Base-by-base conservation (phyloP, 2,888 invertebrate genomes). In the Emmelina monodactyla region DNA sequence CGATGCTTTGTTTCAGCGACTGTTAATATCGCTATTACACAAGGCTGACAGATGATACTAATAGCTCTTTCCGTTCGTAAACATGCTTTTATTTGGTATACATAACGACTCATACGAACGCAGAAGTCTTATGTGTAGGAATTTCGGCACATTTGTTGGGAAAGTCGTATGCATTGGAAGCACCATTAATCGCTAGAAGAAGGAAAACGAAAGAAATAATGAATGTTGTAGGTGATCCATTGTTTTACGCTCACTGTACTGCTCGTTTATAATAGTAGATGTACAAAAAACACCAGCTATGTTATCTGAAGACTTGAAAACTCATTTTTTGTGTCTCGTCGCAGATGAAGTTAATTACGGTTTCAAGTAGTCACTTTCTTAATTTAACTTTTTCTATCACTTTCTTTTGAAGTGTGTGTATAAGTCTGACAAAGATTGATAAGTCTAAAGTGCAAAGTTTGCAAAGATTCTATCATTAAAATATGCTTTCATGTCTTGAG, bases 1-100 rank as follows among this genome's bases (percentile, higher is more conserved):
- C 11, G 11, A 25, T 19, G 9, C 5, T 9, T 19, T 6, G 9
- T 19, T 66, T 58, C 57, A 63, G 62, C 58, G 69, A 65, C 72
- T 19, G 19, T 19, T 11, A 25, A 9, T 10, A 3, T 3, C 25
- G 11, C 25, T n/a, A 25, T 25, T 25, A 25, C 25, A 4, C n/a
- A 25, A 9, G 4, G 61, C 57, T 71, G 73, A 75, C 65, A 66
- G 62, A 75, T 73, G 66, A 63, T 57, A 58, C 63, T 68, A 68
- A 71, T 71, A 70, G 70, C 60, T 69, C 59, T 56, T 56, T 48
- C 48, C 55, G 54, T 57, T 57, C 58, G 53, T 57, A 57, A 57
- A 61, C 57, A 56, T 56, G 50, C 50, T 51, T 45, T 48, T 52
- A 25, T 25, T 25, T 10, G 3, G 25, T 25, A 7, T n/a, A n/a